phyloP scores from a whole-genome alignment of 37 sponge, comb jelly and placozoan species.

The Hormiphora californensis region DNA sequence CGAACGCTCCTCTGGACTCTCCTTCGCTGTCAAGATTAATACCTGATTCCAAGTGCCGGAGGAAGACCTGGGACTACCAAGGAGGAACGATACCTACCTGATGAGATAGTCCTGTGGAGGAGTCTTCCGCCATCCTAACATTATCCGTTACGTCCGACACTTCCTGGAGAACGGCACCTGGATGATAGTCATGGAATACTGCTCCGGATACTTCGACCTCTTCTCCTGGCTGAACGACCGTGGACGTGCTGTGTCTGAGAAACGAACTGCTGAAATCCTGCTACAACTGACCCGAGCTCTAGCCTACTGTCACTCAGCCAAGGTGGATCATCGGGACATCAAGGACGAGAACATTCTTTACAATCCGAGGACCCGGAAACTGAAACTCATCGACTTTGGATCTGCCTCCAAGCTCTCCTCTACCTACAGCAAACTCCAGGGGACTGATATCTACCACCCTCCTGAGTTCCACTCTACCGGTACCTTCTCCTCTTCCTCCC shows the following conservation, averaged over 20 bases:
- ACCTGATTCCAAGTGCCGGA: background rate
- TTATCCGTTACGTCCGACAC: background rate
- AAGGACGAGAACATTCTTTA: slow-evolving; percentile 54
- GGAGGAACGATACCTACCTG: background rate
- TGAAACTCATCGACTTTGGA: slow-evolving; percentile 41
- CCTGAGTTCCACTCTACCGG: slow-evolving; percentile 15
- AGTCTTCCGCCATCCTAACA: slow-evolving; percentile 11
- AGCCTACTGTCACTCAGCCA: slow-evolving; percentile 26
- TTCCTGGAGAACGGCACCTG: slow-evolving; percentile 27
- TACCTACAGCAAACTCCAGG: slow-evolving; percentile 35
- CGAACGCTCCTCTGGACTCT: background rate
- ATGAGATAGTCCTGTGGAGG: slow-evolving; percentile 44
- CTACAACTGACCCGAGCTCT: background rate
- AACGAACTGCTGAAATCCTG: background rate
- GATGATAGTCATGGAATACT: slow-evolving; percentile 42
- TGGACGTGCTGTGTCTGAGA: background rate
- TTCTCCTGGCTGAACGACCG: slow-evolving; percentile 40
- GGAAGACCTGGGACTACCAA: background rate
- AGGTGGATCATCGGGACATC: slow-evolving; percentile 47
- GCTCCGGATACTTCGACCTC: slow-evolving; percentile 49
- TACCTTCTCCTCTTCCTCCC: background rate
- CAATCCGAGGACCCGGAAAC: slow-evolving; percentile 10
- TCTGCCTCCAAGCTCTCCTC: slow-evolving; percentile 10
- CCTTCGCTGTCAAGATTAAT: slow-evolving; percentile 39
- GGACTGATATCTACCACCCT: slow-evolving; percentile 53